These are phyloP conservation scores for Turdus rufiventris DNA, from an alignment of 2,113 vertebrate genomes.

Conservation along the genomic window DNA sequence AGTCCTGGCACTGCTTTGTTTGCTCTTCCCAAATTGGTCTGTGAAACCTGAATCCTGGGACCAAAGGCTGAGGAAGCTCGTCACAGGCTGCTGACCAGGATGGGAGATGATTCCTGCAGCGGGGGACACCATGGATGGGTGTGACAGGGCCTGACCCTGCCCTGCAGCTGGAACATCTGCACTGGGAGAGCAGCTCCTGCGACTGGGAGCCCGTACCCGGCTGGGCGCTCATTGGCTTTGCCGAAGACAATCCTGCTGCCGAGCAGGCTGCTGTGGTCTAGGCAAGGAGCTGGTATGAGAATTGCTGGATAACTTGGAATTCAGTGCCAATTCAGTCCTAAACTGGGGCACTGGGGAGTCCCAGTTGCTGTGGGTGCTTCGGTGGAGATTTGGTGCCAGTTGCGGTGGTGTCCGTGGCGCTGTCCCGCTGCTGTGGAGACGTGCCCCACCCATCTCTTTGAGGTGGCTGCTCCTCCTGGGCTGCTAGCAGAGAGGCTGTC, in stretches of 20 bases:
- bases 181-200: accelerated
- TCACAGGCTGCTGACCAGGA: neutral
- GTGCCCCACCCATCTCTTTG: neutral
- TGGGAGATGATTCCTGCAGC: neutral
- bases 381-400: neutral
- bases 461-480: neutral
- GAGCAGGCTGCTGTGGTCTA: neutral
- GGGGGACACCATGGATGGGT: neutral
- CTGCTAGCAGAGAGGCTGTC: neutral
- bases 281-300: neutral
- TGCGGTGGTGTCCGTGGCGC: accelerated
- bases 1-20: neutral
- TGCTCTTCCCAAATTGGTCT: neutral
- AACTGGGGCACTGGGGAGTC: neutral
- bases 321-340: neutral
- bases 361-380: accelerated
- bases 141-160: neutral
- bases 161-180: neutral
- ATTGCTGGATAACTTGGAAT: neutral
- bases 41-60: neutral
- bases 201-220: accelerated
- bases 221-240: neutral
- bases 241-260: accelerated
- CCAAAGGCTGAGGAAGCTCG: neutral
- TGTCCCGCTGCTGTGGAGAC: accelerated